phyloP scores from a whole-genome alignment of 1,140 invertebrate genomes.

The Listronotus oregonensis region DNA sequence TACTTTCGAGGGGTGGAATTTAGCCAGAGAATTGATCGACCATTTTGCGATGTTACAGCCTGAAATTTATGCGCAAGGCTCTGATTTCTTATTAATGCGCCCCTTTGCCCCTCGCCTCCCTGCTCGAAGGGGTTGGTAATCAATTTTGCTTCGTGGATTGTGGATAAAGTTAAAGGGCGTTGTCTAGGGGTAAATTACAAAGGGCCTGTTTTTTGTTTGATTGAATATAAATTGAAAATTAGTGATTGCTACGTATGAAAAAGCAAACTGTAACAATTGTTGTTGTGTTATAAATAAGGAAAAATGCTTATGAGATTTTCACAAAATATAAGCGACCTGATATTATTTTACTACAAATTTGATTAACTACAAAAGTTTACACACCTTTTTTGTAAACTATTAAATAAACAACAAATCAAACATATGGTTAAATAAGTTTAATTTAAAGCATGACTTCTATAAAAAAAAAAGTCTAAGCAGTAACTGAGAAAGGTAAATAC shows the following conservation, averaged over 20 bases:
- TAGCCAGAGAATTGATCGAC: constrained; percentile 29
- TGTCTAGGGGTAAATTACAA: constrained; percentile 29
- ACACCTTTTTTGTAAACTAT: too few species aligned
- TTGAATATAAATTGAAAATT: constrained; percentile 38
- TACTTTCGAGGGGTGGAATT: constrained; percentile 12
- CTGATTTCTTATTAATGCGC: constrained; percentile 38
- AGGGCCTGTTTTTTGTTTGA: constrained; percentile 22
- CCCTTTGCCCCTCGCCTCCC: constrained; percentile 9
- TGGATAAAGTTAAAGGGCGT: constrained; percentile 36
- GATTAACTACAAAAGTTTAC: too few species aligned
- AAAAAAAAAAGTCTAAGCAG: too few species aligned
- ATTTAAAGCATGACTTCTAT: too few species aligned
- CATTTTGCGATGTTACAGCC: constrained; percentile 36
- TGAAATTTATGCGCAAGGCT: constrained; percentile 38
- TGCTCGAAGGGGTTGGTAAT: constrained; percentile 23
- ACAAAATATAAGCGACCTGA: too few species aligned
- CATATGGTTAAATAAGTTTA: too few species aligned
- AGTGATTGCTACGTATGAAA: neutral
- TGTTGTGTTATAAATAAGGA: too few species aligned
- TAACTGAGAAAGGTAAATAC: too few species aligned
- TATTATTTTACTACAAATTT: too few species aligned
- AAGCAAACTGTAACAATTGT: too few species aligned
- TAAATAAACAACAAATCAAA: too few species aligned
- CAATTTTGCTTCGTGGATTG: constrained; percentile 35
- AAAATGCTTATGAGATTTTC: too few species aligned